phyloP scores from a whole-genome alignment of 2,797 vertebrate species.

The Borostomias antarcticus region DNA sequence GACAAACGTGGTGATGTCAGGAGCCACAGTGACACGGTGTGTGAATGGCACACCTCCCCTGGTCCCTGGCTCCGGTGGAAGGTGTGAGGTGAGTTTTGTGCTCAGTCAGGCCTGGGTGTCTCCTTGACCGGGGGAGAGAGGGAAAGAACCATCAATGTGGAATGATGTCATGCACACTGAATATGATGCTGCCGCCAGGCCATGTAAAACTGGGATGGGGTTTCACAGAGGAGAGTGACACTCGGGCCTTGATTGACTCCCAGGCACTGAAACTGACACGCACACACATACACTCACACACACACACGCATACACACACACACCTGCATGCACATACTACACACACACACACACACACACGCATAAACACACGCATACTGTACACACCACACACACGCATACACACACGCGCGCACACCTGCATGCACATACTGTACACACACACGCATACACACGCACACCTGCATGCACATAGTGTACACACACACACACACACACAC shows the following conservation, averaged over 20 bases:
- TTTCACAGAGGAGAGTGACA: conserved; percentile 42
- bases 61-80: conserved; percentile 55
- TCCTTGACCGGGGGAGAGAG: conserved; percentile 47
- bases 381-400: conserved; percentile 27
- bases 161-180: conserved; percentile 62
- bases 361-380: neutral
- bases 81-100: conserved; percentile 38
- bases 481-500: conserved; percentile 25
- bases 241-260: conserved; percentile 44
- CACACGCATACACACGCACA: neutral
- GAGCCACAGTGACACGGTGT: no score
- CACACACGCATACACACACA: no score
- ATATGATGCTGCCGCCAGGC: conserved; percentile 41
- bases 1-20: no score
- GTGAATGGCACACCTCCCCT: no score
- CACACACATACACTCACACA: neutral
- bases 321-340: neutral
- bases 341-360: conserved; percentile 8
- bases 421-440: neutral
- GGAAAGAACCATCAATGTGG: conserved; percentile 57
- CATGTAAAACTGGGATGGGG: conserved; percentile 19
- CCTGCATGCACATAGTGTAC: neutral
- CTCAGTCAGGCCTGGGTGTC: conserved; percentile 49
- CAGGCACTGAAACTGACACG: conserved; percentile 15
- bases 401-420: conserved; percentile 2